These are phyloP conservation scores for Anableps anableps DNA, from an alignment of 2,797 vertebrate genomes.

Conservation along the genomic window DNA sequence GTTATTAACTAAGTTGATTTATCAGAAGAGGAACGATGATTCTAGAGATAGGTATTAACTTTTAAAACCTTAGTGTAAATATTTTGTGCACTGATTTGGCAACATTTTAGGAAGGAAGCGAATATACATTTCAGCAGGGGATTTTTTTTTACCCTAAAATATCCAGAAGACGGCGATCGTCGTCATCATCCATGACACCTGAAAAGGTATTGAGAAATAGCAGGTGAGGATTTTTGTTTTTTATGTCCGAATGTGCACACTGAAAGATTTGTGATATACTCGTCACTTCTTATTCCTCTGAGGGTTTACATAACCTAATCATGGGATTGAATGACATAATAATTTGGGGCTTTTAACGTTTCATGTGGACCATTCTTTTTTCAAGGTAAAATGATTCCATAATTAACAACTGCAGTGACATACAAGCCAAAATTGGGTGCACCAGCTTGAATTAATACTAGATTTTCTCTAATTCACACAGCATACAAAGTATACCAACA, in stretches of 20 bases:
- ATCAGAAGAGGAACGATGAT: not conserved
- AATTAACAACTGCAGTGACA: not conserved
- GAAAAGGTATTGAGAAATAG: constrained; percentile 33
- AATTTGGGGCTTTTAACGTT: not conserved
- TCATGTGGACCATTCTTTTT: not conserved
- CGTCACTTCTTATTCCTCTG: not conserved
- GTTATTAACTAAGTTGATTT: not conserved
- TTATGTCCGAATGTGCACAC: not conserved
- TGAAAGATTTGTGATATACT: not conserved
- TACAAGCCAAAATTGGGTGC: not conserved
- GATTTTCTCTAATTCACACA: not conserved
- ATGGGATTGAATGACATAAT: not conserved
- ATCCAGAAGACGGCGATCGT: constrained; percentile 99
- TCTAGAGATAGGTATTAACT: not conserved
- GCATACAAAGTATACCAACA: not conserved
- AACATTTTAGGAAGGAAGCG: not conserved
- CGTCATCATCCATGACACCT: constrained; percentile 99
- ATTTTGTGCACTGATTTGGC: not conserved
- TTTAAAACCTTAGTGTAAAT: not conserved
- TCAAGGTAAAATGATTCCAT: not conserved
- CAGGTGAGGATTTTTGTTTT: constrained; percentile 3
- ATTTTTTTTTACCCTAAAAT: constrained; percentile 93
- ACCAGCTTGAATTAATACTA: not conserved
- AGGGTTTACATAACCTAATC: not conserved
- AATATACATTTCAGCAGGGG: not conserved